Base-by-base conservation (phyloP, 2,113 vertebrate species). In the Catharus bicknelli region DNA sequence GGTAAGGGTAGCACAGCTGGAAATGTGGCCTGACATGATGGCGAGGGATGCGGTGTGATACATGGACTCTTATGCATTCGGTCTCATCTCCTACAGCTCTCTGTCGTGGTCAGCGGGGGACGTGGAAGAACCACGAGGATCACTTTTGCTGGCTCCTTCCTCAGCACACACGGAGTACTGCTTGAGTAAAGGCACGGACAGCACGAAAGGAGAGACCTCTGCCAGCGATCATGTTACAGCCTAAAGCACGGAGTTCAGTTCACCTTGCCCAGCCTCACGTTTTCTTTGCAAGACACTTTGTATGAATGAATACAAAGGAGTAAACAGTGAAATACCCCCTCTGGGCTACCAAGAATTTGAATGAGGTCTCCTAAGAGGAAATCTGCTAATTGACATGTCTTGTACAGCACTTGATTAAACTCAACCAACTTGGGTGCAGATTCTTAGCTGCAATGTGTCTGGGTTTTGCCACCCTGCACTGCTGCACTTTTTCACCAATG, bases 61-160 rank as follows among this genome's bases (percentile, higher is more conserved):
- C 2, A 0, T 0, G 1, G 42, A 58, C 25, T 11, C n/a, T 36
- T 3, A 27, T 18, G 11, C 4, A 2, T 26, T 34, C 1, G 0
- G 25, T 45, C 11, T 25, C 10, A 3, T 23, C 48, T 40, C 13
- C 23, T 48, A 51, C 53, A 75, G 43, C 53, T 76, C 55, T n/a
- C 32, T 70, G 47, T 11, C 50, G 47, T 1, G 0, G 4, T 34
- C 66, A 68, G 66, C 2, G 6, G 27, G 43, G 13, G 9, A 36
- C 0, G 0, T 16, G 64, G 59, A 74, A 67, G 26, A 29, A 34
- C 25, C 20, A 30, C 4, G 1, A 29, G 43, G 34, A 6, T 26
- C 3, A 4, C 16, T 42, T 32, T 13, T 36, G 21, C 36, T 76
- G 58, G 16, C 27, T 76, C 19, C 45, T 48, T 25, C 25, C 27